Percentiles rank a stretch among this genome's conserved stretches.
These are phyloP conservation scores for Dasysyrphus tricinctus DNA, from an alignment of 2,888 invertebrate genomes.

Conservation along the genomic window DNA sequence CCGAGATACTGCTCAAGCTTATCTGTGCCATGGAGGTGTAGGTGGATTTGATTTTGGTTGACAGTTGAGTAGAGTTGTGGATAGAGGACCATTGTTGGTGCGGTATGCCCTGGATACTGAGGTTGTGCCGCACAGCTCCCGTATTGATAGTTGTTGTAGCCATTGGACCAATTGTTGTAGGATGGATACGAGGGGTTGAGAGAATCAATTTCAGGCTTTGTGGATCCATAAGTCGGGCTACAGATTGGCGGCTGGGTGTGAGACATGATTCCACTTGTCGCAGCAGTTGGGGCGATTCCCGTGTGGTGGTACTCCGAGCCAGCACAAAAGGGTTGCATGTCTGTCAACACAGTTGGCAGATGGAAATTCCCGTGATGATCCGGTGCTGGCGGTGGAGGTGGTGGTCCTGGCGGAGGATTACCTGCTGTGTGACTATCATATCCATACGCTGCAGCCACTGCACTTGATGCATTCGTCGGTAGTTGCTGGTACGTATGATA, in stretches of 20 bases:
- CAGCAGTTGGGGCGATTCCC: constrained; percentile 78
- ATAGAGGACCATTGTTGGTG: constrained; percentile 89
- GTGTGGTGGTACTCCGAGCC: constrained; percentile 83
- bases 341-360: constrained; percentile 86
- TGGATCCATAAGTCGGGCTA: constrained; percentile 79
- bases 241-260: constrained; percentile 78
- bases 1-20: constrained; percentile 88
- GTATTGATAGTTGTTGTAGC: constrained; percentile 90
- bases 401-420: constrained; percentile 65
- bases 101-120: constrained; percentile 80
- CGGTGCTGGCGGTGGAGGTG: constrained; percentile 75
- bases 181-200: constrained; percentile 80
- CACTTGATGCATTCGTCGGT: constrained; percentile 71
- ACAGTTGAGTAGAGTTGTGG: constrained; percentile 93
- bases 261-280: constrained; percentile 77
- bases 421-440: constrained; percentile 74
- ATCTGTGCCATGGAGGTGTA: constrained; percentile 89
- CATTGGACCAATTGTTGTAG: constrained; percentile 85
- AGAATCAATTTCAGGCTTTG: constrained; percentile 81
- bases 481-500: constrained; percentile 67
- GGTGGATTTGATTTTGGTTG: constrained; percentile 93
- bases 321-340: constrained; percentile 84
- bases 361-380: constrained; percentile 85
- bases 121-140: constrained; percentile 82
- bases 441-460: constrained; percentile 66